Percentiles rank a stretch among this genome's conserved stretches.
Conservation (phyloP, 2,797 vertebrate genomes). For the Acridotheres tristis region DNA sequence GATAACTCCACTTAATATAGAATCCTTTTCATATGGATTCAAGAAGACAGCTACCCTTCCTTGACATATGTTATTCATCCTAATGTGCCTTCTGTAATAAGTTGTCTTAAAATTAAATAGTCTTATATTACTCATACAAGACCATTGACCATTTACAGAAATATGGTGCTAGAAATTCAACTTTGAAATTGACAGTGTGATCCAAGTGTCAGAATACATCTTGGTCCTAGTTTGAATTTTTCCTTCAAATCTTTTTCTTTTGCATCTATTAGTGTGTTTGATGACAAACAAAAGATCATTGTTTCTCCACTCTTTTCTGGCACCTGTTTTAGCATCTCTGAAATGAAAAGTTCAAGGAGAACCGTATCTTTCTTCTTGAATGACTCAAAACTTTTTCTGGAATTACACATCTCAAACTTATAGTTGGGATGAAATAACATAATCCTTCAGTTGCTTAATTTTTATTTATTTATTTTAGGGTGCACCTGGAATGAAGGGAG, state of each 20-base stretch:
- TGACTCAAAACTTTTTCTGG: background rate
- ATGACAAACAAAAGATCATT: background rate
- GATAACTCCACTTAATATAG: background rate
- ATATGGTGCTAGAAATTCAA: background rate
- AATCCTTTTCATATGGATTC: background rate
- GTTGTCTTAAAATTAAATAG: background rate
- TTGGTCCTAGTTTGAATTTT: background rate
- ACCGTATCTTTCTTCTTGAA: background rate
- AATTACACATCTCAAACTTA: background rate
- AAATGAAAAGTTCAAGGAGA: background rate
- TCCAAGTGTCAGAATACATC: background rate
- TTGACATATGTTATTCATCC: background rate
- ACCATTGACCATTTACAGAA: background rate
- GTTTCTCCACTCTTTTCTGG: background rate
- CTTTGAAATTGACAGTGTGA: background rate
- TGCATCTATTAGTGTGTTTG: background rate
- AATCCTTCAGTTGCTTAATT: background rate
- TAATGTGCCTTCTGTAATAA: background rate
- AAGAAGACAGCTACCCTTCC: background rate
- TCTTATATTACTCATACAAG: background rate
- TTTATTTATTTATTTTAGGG: conserved; percentile 81
- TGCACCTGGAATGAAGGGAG: conserved; percentile 87
- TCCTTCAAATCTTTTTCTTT: background rate
- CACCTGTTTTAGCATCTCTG: background rate
- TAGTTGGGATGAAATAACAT: background rate